Evolutionary conservation across 1,140 invertebrate species (phyloP).

Genomic region (Eriocheir sinensis): DNA sequence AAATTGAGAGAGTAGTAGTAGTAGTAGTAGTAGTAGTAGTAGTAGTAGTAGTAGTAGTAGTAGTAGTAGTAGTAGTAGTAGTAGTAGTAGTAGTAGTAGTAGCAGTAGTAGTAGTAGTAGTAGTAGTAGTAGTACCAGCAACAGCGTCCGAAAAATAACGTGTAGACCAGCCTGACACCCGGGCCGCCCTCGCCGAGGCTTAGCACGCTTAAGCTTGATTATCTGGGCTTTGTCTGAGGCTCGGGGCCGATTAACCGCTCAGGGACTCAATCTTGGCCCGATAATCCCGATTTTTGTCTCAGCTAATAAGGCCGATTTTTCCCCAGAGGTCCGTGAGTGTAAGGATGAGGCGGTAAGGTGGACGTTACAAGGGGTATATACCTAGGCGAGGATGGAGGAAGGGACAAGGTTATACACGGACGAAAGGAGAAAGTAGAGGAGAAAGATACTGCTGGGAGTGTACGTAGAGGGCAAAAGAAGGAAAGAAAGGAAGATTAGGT

Average conservation of each 20-base stretch:
- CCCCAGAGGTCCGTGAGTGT: background rate
- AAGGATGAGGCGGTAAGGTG: background rate
- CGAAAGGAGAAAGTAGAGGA: background rate
- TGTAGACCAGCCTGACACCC: background rate
- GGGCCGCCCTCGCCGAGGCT: background rate
- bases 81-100: too few species aligned
- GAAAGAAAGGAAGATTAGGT: background rate
- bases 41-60: too few species aligned
- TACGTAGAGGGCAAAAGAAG: background rate
- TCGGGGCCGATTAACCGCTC: conserved; percentile 45
- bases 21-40: too few species aligned
- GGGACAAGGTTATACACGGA: background rate
- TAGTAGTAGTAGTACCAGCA: too few species aligned
- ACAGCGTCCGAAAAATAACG: background rate
- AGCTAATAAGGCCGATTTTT: conserved; percentile 55
- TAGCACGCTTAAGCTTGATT: conserved; percentile 45
- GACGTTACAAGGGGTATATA: background rate
- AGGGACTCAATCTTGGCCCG: conserved; percentile 36
- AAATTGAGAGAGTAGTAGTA: too few species aligned
- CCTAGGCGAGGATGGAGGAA: background rate
- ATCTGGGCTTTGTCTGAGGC: conserved; percentile 63
- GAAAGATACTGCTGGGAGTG: too few species aligned
- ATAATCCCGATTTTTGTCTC: conserved; percentile 71
- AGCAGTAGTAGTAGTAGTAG: too few species aligned
- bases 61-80: too few species aligned